Evolutionary conservation across 2,113 vertebrate species (phyloP), one percentile per base, ranked within the genome.

Genomic region (Heterotilapia buettikoferi): DNA sequence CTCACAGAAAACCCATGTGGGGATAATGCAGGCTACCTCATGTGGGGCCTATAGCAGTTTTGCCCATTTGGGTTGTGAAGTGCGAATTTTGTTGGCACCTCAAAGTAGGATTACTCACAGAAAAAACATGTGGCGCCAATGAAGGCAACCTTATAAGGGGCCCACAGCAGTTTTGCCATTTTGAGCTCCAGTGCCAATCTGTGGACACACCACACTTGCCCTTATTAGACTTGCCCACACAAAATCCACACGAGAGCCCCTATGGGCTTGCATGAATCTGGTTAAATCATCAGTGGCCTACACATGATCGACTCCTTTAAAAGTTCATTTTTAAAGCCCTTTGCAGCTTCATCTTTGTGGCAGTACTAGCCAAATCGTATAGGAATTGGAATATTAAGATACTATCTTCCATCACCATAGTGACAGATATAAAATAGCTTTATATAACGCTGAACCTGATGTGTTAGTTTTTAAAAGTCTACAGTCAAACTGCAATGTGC

Each of bases 121-220:
- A 71, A 43, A 24, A 71, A 21, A 24, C n/a, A 0, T 40, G 63
- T 40, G 36, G 33, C 1, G 2, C 4, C 36, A 38, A 68, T 68
- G 19, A 38, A 40, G 63, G 33, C 6, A 38, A 66, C 31, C 61
- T 36, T n/a, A 21, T 38, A 36, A 4, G 31, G 4, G 2, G 18
- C 6, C 18, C 2, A 36, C 10, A 40, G 63, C 33, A 68, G 11
- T 68, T 68, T 68, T 21, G 33, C 11, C 63, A 38, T 68, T 13
- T 68, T 68, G 33, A 38, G 33, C 19, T 19, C 7, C 1, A 68
- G 19, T 0, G 0, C 10, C 36, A 2, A 21, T 68, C 18, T 66
- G 31, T 66, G 18, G 18, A 18, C 18, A 66, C 31, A 9, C 33
- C 19, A 40, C 33, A 38, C 59, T 63, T 36, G 29, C 16, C 9